Evolutionary conservation across 2,888 invertebrate species (phyloP), one percentile per base, ranked within the genome.

Genomic region (Isotomurus palustris): DNA sequence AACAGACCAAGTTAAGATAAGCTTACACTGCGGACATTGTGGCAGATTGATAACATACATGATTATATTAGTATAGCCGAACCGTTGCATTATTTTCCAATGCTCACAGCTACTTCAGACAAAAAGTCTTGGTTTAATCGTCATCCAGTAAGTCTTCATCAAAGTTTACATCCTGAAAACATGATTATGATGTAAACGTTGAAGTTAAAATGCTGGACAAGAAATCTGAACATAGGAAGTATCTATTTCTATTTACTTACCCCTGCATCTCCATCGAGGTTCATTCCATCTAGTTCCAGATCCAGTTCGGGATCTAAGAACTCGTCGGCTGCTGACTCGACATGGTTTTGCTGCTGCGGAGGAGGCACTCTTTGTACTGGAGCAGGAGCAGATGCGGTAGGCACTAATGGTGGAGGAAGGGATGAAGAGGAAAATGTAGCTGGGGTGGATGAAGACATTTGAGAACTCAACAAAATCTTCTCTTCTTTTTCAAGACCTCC

Each of bases 241-340:
- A n/a, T n/a, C n/a, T 6, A 50, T 8, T n/a, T 21, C 5, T 48
- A 12, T 44, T n/a, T 19, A 50, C 69, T 71, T 76, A 84, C 87
- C 75, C 82, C 83, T 54, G 84, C 83, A 74, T 88, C 88, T 64
- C 87, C 87, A 74, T 91, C 91, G 27, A 93, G 77, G 67, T 84
- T 84, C 68, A 90, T 82, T 67, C 85, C 87, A 67, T 91, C 90
- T 52, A 92, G 81, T 75, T 92, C 92, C 48, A 87, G 76, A 73
- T 92, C 91, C 38, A 91, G 76, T 72, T 92, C 91, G 62, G 84
- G 83, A 72, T 83, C 83, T 70, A 78, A 52, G 60, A 78, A 73
- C 69, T 79, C 76, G 44, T 71, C 68, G 71, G 53, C 72, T 72
- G 48, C 72, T 72, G 19, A 69, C 67, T 61, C 71, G 71, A 24